These are phyloP conservation scores for Chaetura pelagica DNA, from an alignment of 2,113 vertebrate genomes.

Conservation along the genomic window DNA sequence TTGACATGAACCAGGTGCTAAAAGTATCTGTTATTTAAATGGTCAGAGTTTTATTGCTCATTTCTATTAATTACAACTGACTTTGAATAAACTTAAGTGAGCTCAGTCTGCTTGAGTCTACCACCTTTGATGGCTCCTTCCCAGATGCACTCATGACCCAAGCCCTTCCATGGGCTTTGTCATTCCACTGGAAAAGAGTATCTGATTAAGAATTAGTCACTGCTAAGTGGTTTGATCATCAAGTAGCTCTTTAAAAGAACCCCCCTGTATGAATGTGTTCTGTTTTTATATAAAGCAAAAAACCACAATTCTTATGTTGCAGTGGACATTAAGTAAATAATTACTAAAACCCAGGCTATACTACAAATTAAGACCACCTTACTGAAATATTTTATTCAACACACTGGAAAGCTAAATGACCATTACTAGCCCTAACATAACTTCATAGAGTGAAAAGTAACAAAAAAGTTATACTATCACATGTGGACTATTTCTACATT, in stretches of 20 bases:
- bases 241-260: neutral
- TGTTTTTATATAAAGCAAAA: neutral
- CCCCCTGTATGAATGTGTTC: neutral
- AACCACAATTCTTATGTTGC: neutral
- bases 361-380: neutral
- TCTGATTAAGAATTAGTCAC: neutral
- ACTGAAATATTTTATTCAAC: neutral
- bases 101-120: neutral
- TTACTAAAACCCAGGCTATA: neutral
- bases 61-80: conserved; percentile 2
- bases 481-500: neutral
- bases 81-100: neutral
- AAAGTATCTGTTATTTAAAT: conserved; percentile 21
- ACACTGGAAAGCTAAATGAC: neutral
- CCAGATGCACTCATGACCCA: neutral
- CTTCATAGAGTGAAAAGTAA: neutral
- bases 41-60: neutral
- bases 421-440: neutral
- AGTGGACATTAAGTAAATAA: neutral
- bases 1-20: neutral
- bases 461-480: neutral
- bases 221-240: neutral
- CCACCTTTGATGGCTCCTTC: neutral
- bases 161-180: neutral
- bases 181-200: neutral